Base-by-base conservation (phyloP, 2,113 vertebrate genomes). In the Todiramphus saurophagus region DNA sequence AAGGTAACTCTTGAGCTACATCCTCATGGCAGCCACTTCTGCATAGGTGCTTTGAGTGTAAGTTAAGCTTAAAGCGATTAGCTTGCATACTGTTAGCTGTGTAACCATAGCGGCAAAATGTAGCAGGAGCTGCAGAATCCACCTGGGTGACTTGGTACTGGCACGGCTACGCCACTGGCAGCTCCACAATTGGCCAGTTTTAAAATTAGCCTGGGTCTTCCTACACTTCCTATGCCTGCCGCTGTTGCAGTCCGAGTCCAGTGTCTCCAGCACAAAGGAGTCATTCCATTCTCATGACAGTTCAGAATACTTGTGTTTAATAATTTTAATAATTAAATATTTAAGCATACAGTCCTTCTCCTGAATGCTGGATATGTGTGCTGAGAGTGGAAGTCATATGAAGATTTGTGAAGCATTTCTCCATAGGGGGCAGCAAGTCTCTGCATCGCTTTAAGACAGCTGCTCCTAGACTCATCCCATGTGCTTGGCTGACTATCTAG, bases 381-480 rank as follows among this genome's bases (percentile, higher is more conserved):
- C 39, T 2, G 5, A 28, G 50, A 35, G 12, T 18, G 5, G 78
- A 25, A 39, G 31, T n/a, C 68, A 4, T 11, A 27, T 25, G 18
- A 67, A 67, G 66, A 20, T 56, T 68, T 87, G 53, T 62, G 78
- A 77, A 51, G 51, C 24, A 2, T 72, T 90, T 95, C 72, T 96
- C 95, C 67, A 35, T 90, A 95, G 96, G 91, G 95, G 94, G 94
- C 96, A 96, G 95, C 93, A 96, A 69, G 82, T 48, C 37, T 75
- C 93, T 91, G 93, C 56, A 25, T 44, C 68, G 68, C 23, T 83
- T 48, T 35, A 23, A 37, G 59, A 8, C 56, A 14, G 41, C 77
- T 48, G 37, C 33, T 96, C 33, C 16, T n/a, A 23, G 44, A 27
- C 24, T 67, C 4, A 31, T 73, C 23, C 46, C 33, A 10, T 81